Evolutionary conservation across 1,140 invertebrate genomes (phyloP).

Genomic region (Odontomachus brunneus): DNA sequence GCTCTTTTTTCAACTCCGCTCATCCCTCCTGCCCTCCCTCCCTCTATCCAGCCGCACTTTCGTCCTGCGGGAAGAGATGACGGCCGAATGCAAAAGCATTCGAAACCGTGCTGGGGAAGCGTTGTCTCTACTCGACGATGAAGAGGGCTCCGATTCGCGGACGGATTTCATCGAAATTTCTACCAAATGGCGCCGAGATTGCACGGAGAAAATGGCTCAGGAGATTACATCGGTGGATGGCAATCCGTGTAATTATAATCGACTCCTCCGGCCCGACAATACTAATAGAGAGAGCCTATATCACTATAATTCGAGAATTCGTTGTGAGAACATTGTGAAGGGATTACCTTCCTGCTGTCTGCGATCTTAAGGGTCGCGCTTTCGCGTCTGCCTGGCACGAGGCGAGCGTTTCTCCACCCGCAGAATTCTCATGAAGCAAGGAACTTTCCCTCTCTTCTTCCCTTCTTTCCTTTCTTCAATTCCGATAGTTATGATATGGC

Average conservation of each 20-base stretch:
- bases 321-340: not conserved
- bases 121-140: constrained; percentile 27
- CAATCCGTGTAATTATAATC: not conserved
- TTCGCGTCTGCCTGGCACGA: not conserved
- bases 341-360: not conserved
- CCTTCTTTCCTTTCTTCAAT: not conserved
- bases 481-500: not conserved
- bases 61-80: not conserved
- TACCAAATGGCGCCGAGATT: constrained; percentile 20
- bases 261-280: too few relatives aligned
- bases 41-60: not conserved
- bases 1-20: not conserved
- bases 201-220: not conserved
- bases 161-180: constrained; percentile 21
- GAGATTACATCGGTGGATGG: constrained; percentile 1
- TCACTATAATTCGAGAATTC: not conserved
- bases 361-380: not conserved
- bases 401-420: not conserved
- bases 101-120: not conserved
- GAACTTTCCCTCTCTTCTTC: too few relatives aligned
- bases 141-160: not conserved
- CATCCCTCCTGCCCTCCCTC: too few relatives aligned
- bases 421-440: not conserved
- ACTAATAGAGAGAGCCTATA: too few relatives aligned
- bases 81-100: constrained; percentile 24